Conservation (phyloP, 2,113 vertebrate genomes). For the Poecilia latipinna region DNA sequence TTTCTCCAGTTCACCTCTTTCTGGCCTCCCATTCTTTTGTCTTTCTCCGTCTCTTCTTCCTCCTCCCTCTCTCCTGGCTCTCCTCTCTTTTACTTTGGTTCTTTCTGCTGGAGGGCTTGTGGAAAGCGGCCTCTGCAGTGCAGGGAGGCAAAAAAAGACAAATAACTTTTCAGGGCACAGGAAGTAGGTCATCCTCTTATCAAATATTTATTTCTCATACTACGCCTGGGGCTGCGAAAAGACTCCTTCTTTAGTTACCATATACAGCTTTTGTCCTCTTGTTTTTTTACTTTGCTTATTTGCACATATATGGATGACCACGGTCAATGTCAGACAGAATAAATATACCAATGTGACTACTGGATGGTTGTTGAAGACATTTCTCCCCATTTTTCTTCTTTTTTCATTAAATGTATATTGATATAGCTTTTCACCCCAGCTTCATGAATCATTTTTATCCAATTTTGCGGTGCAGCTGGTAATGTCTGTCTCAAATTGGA, state of each 20-base stretch:
- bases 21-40: constrained; percentile 21
- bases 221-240: constrained; percentile 68
- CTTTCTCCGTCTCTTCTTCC: not conserved
- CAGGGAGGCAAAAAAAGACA: constrained; percentile 69
- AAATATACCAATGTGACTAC: constrained; percentile 34
- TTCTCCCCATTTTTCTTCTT: constrained; percentile 4
- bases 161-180: constrained; percentile 74
- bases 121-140: constrained; percentile 40
- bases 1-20: constrained; percentile 19
- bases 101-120: constrained; percentile 35
- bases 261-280: constrained; percentile 21
- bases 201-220: constrained; percentile 76
- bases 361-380: constrained; percentile 21
- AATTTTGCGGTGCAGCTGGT: not conserved
- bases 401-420: constrained; percentile 30
- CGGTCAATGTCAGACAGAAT: constrained; percentile 18
- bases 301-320: constrained; percentile 34
- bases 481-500: not conserved
- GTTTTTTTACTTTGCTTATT: constrained; percentile 21
- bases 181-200: constrained; percentile 75
- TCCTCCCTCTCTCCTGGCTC: constrained; percentile 6
- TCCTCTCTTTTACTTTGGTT: not conserved
- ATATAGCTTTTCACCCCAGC: constrained; percentile 6
- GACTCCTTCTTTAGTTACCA: constrained; percentile 46
- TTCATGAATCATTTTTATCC: not conserved